These are phyloP conservation scores for Mirza zaza DNA, from an alignment of 2,113 vertebrate genomes.

Conservation along the genomic window DNA sequence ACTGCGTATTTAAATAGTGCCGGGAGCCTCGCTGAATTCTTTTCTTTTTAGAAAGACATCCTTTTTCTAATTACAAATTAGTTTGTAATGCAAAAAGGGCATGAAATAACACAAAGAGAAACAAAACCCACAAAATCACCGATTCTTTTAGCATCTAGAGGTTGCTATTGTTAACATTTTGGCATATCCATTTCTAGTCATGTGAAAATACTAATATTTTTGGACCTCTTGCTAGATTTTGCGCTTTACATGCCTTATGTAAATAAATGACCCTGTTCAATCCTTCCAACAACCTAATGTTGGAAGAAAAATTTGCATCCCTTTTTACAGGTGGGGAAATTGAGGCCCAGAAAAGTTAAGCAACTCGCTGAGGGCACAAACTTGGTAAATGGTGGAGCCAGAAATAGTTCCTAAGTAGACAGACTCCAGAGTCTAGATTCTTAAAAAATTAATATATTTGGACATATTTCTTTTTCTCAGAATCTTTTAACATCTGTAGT, in stretches of 20 bases:
- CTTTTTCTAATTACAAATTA: slow-evolving; percentile 1
- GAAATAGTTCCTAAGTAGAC: not conserved
- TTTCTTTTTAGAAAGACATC: slow-evolving; percentile 13
- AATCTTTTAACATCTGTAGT: not conserved
- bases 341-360: not conserved
- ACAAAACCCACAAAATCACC: not conserved
- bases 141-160: not conserved
- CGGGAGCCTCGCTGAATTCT: not conserved
- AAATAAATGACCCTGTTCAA: not conserved
- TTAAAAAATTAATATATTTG: not conserved
- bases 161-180: not conserved
- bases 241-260: not conserved
- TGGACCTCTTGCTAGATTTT: not conserved
- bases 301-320: not conserved
- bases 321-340: not conserved
- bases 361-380: not conserved
- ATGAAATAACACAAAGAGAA: not conserved
- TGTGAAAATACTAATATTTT: not conserved
- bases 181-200: not conserved
- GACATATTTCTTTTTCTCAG: not conserved
- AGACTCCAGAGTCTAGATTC: not conserved
- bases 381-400: not conserved
- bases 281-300: not conserved
- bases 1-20: not conserved
- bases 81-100: not conserved